Evolutionary conservation across 1,140 invertebrate species (phyloP).

Genomic region (Subanguina moxae): DNA sequence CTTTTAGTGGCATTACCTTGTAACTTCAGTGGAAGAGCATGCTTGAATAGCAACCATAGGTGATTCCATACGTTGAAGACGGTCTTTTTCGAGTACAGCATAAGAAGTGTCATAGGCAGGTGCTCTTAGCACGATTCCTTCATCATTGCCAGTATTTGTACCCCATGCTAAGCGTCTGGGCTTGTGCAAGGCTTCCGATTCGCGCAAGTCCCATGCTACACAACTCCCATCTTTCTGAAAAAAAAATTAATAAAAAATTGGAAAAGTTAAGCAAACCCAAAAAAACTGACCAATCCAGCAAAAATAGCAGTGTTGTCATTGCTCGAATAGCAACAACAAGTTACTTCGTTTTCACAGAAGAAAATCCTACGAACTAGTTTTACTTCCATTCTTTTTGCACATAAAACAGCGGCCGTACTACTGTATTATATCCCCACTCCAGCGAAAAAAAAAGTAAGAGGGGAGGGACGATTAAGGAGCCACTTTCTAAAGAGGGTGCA

Average conservation of each 20-base stretch:
- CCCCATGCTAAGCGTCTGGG: not conserved
- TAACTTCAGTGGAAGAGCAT: not conserved
- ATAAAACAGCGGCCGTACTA: too few species aligned
- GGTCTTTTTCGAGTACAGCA: not conserved
- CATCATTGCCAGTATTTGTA: not conserved
- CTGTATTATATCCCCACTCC: too few species aligned
- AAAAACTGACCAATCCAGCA: slow-evolving; percentile 9
- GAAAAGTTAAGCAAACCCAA: not conserved
- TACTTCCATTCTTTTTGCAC: too few species aligned
- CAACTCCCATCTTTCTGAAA: slow-evolving; percentile 17
- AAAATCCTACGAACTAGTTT: slow-evolving; percentile 1
- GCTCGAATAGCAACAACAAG: slow-evolving; percentile 9
- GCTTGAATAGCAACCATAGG: not conserved
- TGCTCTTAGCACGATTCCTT: not conserved
- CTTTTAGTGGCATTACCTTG: too few species aligned
- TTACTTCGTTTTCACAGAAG: slow-evolving; percentile 10
- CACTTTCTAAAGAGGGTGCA: too few species aligned
- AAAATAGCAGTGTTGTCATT: not conserved
- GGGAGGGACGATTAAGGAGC: too few species aligned
- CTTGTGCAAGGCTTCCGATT: not conserved
- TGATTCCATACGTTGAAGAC: not conserved
- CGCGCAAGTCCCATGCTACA: slow-evolving; percentile 6
- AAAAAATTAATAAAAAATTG: too few species aligned
- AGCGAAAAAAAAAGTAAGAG: too few species aligned
- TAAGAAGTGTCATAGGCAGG: not conserved